These are phyloP conservation scores for Micropoecilia bifurca DNA, from an alignment of 2,797 vertebrate species.

Conservation along the genomic window DNA sequence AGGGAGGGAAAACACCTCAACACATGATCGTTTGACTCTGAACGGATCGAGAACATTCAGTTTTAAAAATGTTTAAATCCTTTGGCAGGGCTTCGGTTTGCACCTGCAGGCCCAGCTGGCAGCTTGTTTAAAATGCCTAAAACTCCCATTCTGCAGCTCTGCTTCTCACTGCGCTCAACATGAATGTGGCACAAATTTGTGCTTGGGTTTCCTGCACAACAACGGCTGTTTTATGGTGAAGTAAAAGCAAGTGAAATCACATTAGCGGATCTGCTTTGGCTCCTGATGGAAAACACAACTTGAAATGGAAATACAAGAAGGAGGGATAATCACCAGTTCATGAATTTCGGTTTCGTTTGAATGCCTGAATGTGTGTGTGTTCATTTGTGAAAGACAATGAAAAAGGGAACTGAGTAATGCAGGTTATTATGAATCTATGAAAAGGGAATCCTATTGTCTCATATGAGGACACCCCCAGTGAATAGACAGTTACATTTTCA, in stretches of 20 bases:
- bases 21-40: constrained; percentile 3
- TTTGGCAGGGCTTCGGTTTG: constrained; percentile 5
- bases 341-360: constrained; percentile 69
- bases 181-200: constrained; percentile 9
- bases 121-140: constrained; percentile 8
- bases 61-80: constrained; percentile 9
- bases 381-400: constrained; percentile 42
- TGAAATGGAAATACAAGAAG: constrained; percentile 63
- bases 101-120: constrained; percentile 35
- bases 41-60: constrained; percentile 8
- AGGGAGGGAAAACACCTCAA: constrained; percentile 39
- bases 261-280: constrained; percentile 16
- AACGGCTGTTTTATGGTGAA: not conserved
- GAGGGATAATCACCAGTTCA: constrained; percentile 41
- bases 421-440: constrained; percentile 55
- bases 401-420: constrained; percentile 63
- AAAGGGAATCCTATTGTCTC: constrained; percentile 80
- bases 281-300: constrained; percentile 30
- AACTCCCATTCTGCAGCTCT: constrained; percentile 11
- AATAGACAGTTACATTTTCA: constrained; percentile 46
- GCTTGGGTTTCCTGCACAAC: not conserved
- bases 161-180: not conserved
- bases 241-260: not conserved
- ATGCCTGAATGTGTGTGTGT: constrained; percentile 28
- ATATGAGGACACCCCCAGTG: constrained; percentile 60